These are phyloP conservation scores for Cirrhinus molitorella DNA, from an alignment of 2,797 vertebrate species.

Conservation along the genomic window DNA sequence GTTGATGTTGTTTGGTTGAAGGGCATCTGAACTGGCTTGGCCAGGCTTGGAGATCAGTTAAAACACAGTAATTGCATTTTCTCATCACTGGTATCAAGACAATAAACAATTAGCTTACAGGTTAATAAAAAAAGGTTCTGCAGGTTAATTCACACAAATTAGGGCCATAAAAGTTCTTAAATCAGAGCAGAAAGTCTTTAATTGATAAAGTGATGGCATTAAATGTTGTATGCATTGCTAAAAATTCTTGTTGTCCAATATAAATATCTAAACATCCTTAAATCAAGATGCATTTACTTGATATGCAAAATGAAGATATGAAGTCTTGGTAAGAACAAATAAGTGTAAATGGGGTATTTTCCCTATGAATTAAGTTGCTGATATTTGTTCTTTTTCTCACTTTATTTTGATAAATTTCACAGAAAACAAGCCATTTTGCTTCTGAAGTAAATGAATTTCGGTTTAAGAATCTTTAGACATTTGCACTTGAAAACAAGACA, in stretches of 20 bases:
- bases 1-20: not conserved
- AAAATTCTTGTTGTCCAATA: not conserved
- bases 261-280: not conserved
- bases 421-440: not conserved
- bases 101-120: not conserved
- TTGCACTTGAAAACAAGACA: too few relatives aligned
- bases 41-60: not conserved
- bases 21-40: not conserved
- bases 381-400: too few relatives aligned
- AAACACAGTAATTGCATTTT: not conserved
- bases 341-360: not conserved
- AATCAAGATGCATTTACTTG: not conserved
- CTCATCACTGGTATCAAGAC: not conserved
- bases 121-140: not conserved
- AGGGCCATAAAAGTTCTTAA: not conserved
- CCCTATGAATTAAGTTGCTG: not conserved
- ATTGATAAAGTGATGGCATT: not conserved
- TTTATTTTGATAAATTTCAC: not conserved
- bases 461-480: too few relatives aligned
- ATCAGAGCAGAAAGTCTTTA: not conserved
- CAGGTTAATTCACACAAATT: not conserved
- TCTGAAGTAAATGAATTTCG: too few relatives aligned
- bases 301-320: not conserved
- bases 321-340: not conserved
- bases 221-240: not conserved